A percentile compares a stretch with the other conserved stretches of the same genome.
Evolutionary conservation across 2,888 invertebrate species (phyloP).

Genomic region (Atrina japonica): DNA sequence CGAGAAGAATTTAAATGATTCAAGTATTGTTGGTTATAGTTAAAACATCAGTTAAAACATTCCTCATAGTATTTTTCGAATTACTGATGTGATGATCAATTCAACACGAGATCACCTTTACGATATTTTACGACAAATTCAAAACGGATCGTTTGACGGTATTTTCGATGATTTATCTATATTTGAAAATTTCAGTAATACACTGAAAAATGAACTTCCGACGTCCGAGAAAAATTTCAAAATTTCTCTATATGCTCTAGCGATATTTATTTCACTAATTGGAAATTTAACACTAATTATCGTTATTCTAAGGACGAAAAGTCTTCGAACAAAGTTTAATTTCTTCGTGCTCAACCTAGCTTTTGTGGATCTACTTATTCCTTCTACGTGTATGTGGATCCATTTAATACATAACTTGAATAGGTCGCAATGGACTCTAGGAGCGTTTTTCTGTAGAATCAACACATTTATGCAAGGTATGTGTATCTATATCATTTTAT

Average conservation of each 20-base stretch:
- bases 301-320: conserved; percentile 50
- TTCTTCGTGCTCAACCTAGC: conserved; percentile 58
- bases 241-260: conserved; percentile 46
- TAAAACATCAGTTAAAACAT: neutral
- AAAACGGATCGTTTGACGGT: neutral
- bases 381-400: conserved; percentile 57
- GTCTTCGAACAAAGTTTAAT: conserved; percentile 61
- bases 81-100: neutral
- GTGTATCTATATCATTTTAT: too few relatives aligned
- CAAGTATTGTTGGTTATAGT: too few relatives aligned
- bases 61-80: neutral
- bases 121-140: neutral
- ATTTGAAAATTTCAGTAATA: neutral
- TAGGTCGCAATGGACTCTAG: conserved; percentile 48
- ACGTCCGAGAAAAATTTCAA: conserved; percentile 42
- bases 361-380: conserved; percentile 51
- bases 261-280: conserved; percentile 43
- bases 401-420: conserved; percentile 49
- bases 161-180: conserved; percentile 1
- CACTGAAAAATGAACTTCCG: conserved; percentile 4
- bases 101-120: neutral
- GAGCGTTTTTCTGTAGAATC: conserved; percentile 51
- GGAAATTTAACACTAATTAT: conserved; percentile 51
- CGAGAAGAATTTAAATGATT: too few relatives aligned
- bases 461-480: conserved; percentile 61